Evolutionary conservation across 2,797 vertebrate genomes (phyloP), one percentile per base, ranked within the genome.

Genomic region (Pangasius macronema): DNA sequence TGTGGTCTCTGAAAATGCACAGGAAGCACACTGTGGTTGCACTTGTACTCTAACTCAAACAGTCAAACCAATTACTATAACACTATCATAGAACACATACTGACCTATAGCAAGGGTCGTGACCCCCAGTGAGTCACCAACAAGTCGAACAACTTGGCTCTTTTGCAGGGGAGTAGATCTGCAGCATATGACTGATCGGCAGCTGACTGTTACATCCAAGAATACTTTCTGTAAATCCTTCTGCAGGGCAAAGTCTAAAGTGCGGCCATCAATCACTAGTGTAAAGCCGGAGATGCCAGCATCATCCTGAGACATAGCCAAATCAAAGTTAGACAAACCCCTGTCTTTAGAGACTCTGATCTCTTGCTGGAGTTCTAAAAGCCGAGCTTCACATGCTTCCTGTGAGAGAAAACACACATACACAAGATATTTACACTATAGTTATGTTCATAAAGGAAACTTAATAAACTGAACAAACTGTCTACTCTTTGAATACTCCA

Each of bases 71-170:
- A 36, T 30, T 27, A 79, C n/a, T 70, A 3, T 36, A 72, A 81
- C 22, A 14, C 27, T 36, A 51, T 72, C 27, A 59, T 14, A 24
- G 33, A 81, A 24, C 33, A 59, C 5, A 59, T 42, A 83, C 95
- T 97, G 91, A 99, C 98, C 98, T 27, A 99, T 93, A 86, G 98
- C 98, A 87, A 99, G 92, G 0, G 98, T 97, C 96, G 97, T 97
- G 91, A 97, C 97, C 0, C 91, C 90, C 0, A 98, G 95, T 55
- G 95, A 94, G 88, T 91, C 96, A 75, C 95, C 95, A n/a, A 99
- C 94, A 90, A 98, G 88, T 46, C 84, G 95, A 5, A 99, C 97
- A 91, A 99, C 96, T 85, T 97, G 93, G 81, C 98, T 99, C 93
- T 99, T 99, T 94, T 99, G 98, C 85, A 99, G 94, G 0, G 98